These are phyloP conservation scores for Homarus gammarus DNA, from an alignment of 2,888 invertebrate species.

Conservation along the genomic window DNA sequence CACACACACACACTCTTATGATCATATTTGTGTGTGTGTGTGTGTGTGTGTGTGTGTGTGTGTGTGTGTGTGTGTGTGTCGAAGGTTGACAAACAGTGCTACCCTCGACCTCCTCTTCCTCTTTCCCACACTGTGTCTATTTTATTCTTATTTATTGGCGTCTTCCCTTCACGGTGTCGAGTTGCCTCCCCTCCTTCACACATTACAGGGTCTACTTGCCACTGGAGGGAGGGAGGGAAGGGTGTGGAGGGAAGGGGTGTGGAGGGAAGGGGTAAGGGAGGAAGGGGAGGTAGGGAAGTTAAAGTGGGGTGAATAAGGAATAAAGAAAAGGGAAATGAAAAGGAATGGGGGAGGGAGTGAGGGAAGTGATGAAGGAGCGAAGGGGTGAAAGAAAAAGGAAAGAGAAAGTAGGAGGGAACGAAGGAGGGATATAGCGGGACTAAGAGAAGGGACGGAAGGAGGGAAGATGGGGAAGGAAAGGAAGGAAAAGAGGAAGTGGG, in stretches of 20 bases:
- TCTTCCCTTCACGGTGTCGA: constrained; percentile 5
- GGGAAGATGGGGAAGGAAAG: neutral
- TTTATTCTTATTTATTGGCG: constrained; percentile 5
- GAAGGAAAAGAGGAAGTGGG: no score
- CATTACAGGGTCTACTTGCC: neutral
- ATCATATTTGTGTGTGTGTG: neutral
- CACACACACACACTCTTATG: no score
- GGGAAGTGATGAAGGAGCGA: neutral
- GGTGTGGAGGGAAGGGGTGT: neutral
- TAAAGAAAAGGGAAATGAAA: no score
- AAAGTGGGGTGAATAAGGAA: no score
- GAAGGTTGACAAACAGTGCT: neutral
- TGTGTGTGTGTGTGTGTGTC: neutral
- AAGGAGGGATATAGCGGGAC: neutral
- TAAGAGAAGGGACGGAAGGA: no score
- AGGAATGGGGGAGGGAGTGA: neutral
- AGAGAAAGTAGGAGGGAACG: no score
- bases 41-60: neutral
- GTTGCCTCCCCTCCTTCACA: neutral
- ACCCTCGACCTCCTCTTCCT: neutral
- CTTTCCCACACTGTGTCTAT: neutral
- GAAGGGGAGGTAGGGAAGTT: neutral
- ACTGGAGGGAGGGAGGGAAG: neutral
- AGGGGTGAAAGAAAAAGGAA: neutral
- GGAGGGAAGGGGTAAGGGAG: neutral